Evolutionary conservation across 2,888 invertebrate species (phyloP).

Genomic region (Epinotia brunnichana): DNA sequence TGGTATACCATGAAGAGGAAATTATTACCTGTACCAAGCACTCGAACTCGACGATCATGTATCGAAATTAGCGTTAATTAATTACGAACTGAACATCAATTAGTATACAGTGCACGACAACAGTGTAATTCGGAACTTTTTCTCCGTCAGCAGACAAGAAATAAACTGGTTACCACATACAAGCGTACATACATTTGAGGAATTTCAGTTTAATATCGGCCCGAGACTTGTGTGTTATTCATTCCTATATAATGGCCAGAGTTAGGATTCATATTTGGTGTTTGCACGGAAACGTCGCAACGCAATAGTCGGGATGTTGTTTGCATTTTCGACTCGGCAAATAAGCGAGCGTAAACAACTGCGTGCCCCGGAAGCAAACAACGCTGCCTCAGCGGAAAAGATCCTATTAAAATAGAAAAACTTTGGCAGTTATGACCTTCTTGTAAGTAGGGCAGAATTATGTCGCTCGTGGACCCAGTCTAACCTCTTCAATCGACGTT

Average conservation of each 20-base stretch:
- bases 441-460: not conserved
- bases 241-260: constrained; percentile 32
- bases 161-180: constrained; percentile 33
- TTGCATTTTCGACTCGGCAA: constrained; percentile 61
- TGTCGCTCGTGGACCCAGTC: constrained; percentile 33
- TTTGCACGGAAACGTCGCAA: constrained; percentile 50
- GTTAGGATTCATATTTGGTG: constrained; percentile 49
- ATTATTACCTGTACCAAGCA: not conserved
- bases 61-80: constrained; percentile 40
- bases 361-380: constrained; percentile 55
- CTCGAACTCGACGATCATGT: constrained; percentile 18
- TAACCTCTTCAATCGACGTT: constrained; percentile 48
- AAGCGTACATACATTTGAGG: constrained; percentile 19
- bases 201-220: constrained; percentile 24
- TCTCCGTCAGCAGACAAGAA: constrained; percentile 23
- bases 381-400: constrained; percentile 44
- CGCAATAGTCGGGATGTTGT: constrained; percentile 53
- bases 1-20: not conserved
- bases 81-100: constrained; percentile 31
- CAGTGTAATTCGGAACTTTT: constrained; percentile 38
- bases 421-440: not conserved
- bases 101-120: constrained; percentile 33
- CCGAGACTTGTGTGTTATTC: constrained; percentile 23
- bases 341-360: constrained; percentile 62
- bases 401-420: not conserved